Base-by-base conservation (phyloP, 2,797 vertebrate genomes). In the Pampus argenteus region DNA sequence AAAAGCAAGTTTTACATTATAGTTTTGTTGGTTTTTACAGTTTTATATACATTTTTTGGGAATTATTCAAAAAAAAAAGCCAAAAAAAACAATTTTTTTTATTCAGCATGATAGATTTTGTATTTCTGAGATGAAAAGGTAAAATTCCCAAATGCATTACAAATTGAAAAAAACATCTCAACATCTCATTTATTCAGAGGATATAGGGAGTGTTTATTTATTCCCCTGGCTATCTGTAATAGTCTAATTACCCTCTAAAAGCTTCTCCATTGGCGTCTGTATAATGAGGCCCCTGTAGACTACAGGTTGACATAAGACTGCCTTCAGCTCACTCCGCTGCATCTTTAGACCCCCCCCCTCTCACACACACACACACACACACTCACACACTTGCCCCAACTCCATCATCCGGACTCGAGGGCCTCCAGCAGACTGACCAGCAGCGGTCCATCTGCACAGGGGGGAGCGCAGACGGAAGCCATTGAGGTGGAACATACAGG, bases 401-500 rank as follows among this genome's bases (percentile, higher is more conserved):
- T 74, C 61, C 45, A 5, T 49, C 61, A 80, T 67, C 74, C 59
- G 31, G 70, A 82, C 83, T 76, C 28, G 7, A 71, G 82, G 78
- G 72, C 79, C 88, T 44, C 17, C 61, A 71, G 77, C 6, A 23
- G 58, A 61, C 51, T 14, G 66, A 85, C 74, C 84, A 80, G 84
- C 81, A 65, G 79, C 59, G 65, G 74, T 49, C 91, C 91, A 91
- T 92, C 87, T 93, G 90, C 76, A 67, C 76, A 23, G 80, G 76
- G 31, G 40, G n/a, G 78, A 86, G 85, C 64, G 71, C 87, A 89
- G 87, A 86, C 85, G 86, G 91, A 91, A 92, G 90, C 89, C 79
- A 83, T 45, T 87, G 91, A 92, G 91, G 93, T 92, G 92, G 90
- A 93, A 92, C 90, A 81, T 89, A 77, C 84, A 91, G 90, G 82